phyloP scores from a whole-genome alignment of 1,140 invertebrate species.

The Calycopis cecrops region DNA sequence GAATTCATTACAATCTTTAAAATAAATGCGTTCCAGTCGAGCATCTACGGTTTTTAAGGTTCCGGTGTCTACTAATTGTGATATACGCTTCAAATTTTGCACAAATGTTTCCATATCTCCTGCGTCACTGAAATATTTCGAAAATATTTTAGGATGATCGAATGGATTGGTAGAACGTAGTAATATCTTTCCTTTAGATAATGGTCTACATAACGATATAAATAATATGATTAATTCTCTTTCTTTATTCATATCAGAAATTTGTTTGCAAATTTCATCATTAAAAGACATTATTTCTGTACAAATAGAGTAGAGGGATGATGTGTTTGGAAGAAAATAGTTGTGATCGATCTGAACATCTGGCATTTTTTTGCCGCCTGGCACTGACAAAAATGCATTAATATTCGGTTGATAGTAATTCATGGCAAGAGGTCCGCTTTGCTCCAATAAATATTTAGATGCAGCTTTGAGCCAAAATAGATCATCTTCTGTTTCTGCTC shows the following conservation, averaged over 20 bases:
- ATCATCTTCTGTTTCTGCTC: constrained; percentile 50
- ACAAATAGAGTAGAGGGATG: constrained; percentile 45
- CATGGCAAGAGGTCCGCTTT: constrained; percentile 51
- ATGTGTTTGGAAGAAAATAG: constrained; percentile 76
- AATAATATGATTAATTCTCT: constrained; percentile 57
- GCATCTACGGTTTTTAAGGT: constrained; percentile 40
- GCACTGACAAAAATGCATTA: constrained; percentile 75
- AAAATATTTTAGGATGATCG: constrained; percentile 76
- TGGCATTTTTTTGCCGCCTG: constrained; percentile 73
- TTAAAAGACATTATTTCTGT: constrained; percentile 71
- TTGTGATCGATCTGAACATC: constrained; percentile 79
- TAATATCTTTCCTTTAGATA: constrained; percentile 57
- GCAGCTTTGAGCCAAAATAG: constrained; percentile 50
- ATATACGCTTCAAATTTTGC: constrained; percentile 41
- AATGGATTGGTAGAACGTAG: constrained; percentile 81
- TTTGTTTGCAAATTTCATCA: constrained; percentile 84
- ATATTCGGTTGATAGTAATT: constrained; percentile 69
- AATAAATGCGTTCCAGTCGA: constrained; percentile 53
- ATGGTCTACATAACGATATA: constrained; percentile 53
- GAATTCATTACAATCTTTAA: constrained; percentile 45
- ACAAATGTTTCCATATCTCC: constrained; percentile 53
- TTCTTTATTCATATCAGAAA: constrained; percentile 73
- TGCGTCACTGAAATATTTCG: constrained; percentile 57
- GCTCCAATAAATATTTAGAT: constrained; percentile 44
- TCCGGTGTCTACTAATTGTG: constrained; percentile 44